These are phyloP conservation scores for Tympanuchus pallidicinctus DNA, from an alignment of 2,113 vertebrate species.

Conservation along the genomic window DNA sequence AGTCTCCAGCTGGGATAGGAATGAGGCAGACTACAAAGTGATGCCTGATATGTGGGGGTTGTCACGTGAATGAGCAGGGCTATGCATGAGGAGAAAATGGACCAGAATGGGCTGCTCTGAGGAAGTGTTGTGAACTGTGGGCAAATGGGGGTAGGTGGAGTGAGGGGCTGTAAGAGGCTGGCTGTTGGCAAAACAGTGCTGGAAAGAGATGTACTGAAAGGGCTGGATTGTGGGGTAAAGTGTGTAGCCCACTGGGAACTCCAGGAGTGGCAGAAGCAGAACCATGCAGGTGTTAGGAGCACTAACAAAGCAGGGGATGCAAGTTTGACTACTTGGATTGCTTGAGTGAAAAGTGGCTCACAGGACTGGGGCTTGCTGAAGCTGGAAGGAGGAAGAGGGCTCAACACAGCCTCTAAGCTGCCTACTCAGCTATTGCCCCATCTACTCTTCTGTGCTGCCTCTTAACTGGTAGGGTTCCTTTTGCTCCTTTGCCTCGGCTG, in stretches of 20 bases:
- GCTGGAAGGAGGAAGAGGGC: background rate
- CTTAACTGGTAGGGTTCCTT: background rate
- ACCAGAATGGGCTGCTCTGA: background rate
- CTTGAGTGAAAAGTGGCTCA: background rate
- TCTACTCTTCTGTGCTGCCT: background rate
- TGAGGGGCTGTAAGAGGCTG: background rate
- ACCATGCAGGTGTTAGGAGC: background rate
- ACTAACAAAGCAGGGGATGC: background rate
- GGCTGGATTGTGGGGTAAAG: background rate
- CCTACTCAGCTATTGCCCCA: background rate
- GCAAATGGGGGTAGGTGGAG: background rate
- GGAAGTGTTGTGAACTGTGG: background rate
- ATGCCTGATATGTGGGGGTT: background rate
- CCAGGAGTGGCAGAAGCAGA: background rate
- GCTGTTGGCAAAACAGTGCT: background rate
- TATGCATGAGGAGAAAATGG: background rate
- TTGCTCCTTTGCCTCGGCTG: background rate
- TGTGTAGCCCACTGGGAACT: background rate
- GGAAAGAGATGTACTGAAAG: background rate
- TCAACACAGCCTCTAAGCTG: background rate
- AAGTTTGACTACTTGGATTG: background rate
- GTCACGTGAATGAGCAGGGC: background rate
- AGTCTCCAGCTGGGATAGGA: background rate
- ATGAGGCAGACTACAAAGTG: background rate
- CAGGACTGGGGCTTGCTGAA: rapidly evolving